These are phyloP conservation scores for Piprites chloris DNA, from an alignment of 2,113 vertebrate genomes.

Conservation along the genomic window DNA sequence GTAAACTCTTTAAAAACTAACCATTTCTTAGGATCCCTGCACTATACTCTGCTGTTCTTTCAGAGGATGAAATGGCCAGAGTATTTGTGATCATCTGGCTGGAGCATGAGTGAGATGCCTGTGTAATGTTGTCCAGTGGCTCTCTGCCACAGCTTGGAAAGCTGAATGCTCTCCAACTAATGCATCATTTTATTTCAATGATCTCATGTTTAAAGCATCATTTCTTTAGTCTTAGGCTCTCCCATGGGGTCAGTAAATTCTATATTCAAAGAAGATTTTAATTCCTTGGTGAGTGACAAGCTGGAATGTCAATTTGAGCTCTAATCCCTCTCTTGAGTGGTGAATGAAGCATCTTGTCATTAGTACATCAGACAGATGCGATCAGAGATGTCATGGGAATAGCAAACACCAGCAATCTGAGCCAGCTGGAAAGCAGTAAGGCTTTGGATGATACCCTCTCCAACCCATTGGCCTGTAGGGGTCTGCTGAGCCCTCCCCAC, in stretches of 20 bases:
- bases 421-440: not conserved
- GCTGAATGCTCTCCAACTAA: not conserved
- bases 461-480: not conserved
- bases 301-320: not conserved
- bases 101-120: not conserved
- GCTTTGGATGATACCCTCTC: not conserved
- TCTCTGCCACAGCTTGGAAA: not conserved
- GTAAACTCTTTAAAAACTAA: not conserved
- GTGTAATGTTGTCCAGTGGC: not conserved
- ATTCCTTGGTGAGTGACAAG: slow-evolving; percentile 54
- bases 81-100: not conserved
- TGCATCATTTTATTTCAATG: slow-evolving; percentile 36
- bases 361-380: slow-evolving; percentile 16
- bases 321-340: slow-evolving; percentile 17
- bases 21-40: not conserved
- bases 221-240: not conserved
- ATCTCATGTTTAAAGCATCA: slow-evolving; percentile 47
- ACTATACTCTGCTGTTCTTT: not conserved
- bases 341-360: slow-evolving; percentile 9
- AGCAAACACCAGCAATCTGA: not conserved
- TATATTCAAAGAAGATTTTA: slow-evolving; percentile 53
- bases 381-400: not conserved
- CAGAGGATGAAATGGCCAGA: not conserved
- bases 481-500: not conserved
- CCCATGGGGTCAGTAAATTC: not conserved